Base-by-base conservation (phyloP, 2,797 vertebrate species). In the Galaxias olidus region DNA sequence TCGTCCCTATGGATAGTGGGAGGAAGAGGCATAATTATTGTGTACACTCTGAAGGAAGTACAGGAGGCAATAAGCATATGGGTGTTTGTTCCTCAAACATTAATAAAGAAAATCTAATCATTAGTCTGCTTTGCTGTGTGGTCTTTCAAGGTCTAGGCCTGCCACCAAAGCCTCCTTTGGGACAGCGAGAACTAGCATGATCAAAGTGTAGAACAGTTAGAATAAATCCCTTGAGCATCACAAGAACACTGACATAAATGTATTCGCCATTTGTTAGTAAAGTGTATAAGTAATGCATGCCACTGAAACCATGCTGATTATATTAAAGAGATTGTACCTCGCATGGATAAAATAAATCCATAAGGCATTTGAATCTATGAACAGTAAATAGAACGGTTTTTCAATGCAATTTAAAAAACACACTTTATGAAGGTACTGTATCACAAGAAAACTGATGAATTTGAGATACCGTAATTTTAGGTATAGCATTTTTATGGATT, bases 1-100 rank as follows among this genome's bases (percentile, higher is more conserved):
- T 67, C 19, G 75, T 84, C 85, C 84, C 83, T 42, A 61, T 46
- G 86, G 85, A 84, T 8, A 71, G 66, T 13, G 10, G 65, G 50
- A 75, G 72, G 84, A 83, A 83, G 78, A 84, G 81, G 71, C 80
- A 83, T 83, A 84, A 86, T 89, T 86, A 88, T 86, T 86, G 78
- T 88, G 78, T 89, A 87, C 81, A 83, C 83, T 84, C 83, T 79
- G 83, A 86, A 84, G 83, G 68, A 55, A 87, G 85, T 87, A 88
- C 85, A 84, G 85, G 87, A 77, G 78, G 49, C 73, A 78, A 89
- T 87, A 86, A 86, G 82, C 78, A 58, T 46, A 55, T 11, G n/a
- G 77, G 85, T 84, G 86, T 89, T 73, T 71, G 53, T 71, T 67
- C 57, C 59, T 80, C 73, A 77, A 70, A 68, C 63, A 73, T 82